A percentile compares a stretch with the other conserved stretches of the same genome.
These are phyloP conservation scores for Dendrolimus pini DNA, from an alignment of 2,888 invertebrate genomes.

Conservation along the genomic window DNA sequence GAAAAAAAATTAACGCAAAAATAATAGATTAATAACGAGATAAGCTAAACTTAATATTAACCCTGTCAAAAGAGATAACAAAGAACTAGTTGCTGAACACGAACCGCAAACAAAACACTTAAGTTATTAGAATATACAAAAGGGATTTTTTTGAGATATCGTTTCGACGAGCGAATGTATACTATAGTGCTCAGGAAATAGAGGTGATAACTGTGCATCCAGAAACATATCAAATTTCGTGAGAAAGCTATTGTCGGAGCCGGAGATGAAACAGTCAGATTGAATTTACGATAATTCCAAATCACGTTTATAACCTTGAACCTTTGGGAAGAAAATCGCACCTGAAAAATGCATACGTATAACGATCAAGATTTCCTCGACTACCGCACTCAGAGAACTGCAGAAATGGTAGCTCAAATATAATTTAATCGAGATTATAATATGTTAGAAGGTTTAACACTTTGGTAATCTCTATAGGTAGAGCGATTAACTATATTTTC, in stretches of 20 bases:
- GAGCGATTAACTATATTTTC: no score
- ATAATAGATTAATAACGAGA: no score
- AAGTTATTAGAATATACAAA: slow-evolving; percentile 34
- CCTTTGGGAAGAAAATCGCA: slow-evolving; percentile 59
- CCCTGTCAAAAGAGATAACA: slow-evolving; percentile 60
- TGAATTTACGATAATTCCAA: slow-evolving; percentile 67
- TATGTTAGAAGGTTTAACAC: no score
- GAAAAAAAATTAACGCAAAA: no score
- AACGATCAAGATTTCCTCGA: background rate
- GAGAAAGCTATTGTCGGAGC: slow-evolving; percentile 56
- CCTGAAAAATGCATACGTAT: slow-evolving; percentile 18
- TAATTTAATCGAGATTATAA: no score
- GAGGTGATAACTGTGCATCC: background rate
- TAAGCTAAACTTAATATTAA: slow-evolving; percentile 52
- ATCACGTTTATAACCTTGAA: slow-evolving; percentile 69
- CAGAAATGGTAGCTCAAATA: no score
- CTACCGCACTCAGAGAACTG: no score
- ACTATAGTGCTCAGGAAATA: slow-evolving; percentile 4
- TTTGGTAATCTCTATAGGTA: no score
- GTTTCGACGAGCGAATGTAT: background rate
- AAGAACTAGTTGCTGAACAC: slow-evolving; percentile 65
- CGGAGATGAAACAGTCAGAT: slow-evolving; percentile 54
- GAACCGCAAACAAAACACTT: slow-evolving; percentile 55
- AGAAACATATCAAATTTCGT: slow-evolving; percentile 33
- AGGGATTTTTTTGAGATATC: slow-evolving; percentile 22